Conservation (phyloP, 2,113 vertebrate genomes). For the Leptobrachium leishanense region DNA sequence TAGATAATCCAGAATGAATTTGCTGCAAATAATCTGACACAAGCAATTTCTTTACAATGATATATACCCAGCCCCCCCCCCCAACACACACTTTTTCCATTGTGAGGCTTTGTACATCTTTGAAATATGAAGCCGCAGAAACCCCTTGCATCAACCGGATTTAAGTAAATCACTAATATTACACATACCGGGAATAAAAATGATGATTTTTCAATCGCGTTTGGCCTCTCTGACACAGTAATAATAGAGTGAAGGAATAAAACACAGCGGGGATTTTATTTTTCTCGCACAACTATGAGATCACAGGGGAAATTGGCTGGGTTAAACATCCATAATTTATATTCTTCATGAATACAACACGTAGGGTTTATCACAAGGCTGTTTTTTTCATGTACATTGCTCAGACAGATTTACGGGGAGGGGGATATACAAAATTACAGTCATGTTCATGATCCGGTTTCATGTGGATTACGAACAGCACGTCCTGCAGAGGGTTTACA, state of each 20-base stretch:
- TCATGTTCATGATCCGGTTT: background rate
- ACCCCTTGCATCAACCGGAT: background rate
- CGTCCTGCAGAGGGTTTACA: no score
- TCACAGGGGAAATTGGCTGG: constrained; percentile 8
- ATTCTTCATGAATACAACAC: constrained; percentile 22
- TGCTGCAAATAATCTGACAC: no score
- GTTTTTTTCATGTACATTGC: background rate
- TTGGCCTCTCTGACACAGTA: constrained; percentile 17
- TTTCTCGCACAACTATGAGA: background rate
- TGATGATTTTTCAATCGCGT: constrained; percentile 5
- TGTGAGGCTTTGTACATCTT: background rate
- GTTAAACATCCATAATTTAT: constrained; percentile 26
- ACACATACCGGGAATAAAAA: constrained; percentile 1
- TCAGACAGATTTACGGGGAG: background rate
- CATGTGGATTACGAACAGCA: background rate
- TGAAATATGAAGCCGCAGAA: no score
- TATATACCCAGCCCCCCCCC: no score
- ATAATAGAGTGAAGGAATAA: constrained; percentile 7
- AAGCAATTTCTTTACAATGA: no score
- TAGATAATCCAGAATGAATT: no score
- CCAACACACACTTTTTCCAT: no score
- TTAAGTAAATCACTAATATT: background rate
- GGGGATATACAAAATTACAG: background rate
- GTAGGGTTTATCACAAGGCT: background rate
- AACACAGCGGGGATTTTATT: constrained; percentile 17